phyloP scores from a whole-genome alignment of 2,113 vertebrate species.

The Stegostoma tigrinum region DNA sequence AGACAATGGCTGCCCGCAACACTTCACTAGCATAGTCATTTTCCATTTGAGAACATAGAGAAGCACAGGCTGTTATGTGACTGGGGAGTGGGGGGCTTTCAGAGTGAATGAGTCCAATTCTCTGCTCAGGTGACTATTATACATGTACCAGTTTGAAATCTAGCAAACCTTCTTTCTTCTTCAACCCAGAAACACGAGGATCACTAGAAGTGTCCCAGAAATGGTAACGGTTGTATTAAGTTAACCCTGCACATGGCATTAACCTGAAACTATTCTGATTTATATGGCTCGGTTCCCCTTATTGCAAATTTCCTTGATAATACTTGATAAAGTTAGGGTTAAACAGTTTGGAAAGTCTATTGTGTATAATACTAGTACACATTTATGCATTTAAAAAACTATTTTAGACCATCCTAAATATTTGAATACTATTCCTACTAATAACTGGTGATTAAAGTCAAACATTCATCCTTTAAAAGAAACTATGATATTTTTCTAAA shows the following conservation, averaged over 20 bases:
- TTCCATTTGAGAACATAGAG: not conserved
- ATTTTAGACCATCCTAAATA: not conserved
- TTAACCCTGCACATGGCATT: not conserved
- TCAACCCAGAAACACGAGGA: not conserved
- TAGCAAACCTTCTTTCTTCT: not conserved
- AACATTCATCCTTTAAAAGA: not conserved
- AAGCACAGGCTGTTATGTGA: too few relatives aligned
- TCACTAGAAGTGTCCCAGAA: not conserved
- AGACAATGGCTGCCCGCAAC: not conserved
- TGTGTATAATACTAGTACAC: not conserved
- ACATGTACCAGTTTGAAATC: not conserved
- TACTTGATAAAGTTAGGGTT: not conserved
- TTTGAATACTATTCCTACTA: not conserved
- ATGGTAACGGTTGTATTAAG: not conserved
- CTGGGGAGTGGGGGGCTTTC: not conserved
- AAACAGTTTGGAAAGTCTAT: not conserved
- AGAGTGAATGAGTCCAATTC: not conserved
- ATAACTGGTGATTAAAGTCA: not conserved
- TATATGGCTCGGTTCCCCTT: not conserved
- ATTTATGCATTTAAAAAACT: not conserved
- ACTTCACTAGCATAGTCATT: not conserved
- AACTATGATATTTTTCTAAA: not conserved
- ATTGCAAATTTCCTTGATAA: not conserved
- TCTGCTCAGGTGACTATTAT: not conserved
- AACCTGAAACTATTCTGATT: not conserved